phyloP scores from a whole-genome alignment of 2,888 invertebrate genomes.

The Rhodophaea formosa region DNA sequence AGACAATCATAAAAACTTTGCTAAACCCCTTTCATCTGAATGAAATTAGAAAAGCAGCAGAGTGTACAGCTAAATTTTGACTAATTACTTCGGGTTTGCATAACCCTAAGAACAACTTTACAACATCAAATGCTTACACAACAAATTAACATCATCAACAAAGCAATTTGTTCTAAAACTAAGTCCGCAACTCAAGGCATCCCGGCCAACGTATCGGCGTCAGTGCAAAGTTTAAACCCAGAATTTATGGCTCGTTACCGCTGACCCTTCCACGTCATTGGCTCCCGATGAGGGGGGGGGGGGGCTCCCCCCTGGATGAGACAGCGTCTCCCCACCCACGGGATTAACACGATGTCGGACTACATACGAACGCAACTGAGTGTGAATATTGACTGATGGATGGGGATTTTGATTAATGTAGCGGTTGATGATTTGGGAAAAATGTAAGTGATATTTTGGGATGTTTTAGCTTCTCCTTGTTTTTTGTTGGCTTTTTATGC shows the following conservation, averaged over 20 bases:
- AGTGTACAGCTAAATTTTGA: too few species aligned
- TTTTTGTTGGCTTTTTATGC: background rate
- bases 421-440: background rate
- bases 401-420: constrained; percentile 8
- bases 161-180: constrained; percentile 15
- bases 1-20: too few species aligned
- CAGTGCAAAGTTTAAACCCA: constrained; percentile 21
- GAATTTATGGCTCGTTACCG: constrained; percentile 46
- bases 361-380: constrained; percentile 11
- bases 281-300: constrained; percentile 35
- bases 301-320: too few species aligned
- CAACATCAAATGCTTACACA: background rate
- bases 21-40: too few species aligned
- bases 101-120: background rate
- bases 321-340: background rate
- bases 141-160: background rate
- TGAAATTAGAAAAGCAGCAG: too few species aligned
- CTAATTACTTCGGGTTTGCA: too few species aligned
- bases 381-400: constrained; percentile 18
- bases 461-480: background rate
- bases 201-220: constrained; percentile 8
- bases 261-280: constrained; percentile 59
- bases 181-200: constrained; percentile 7
- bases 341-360: constrained; percentile 1
- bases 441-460: background rate